Evolutionary conservation across 2,888 invertebrate species (phyloP), one percentile per base, ranked within the genome.

Genomic region (Heliconius hortense): DNA sequence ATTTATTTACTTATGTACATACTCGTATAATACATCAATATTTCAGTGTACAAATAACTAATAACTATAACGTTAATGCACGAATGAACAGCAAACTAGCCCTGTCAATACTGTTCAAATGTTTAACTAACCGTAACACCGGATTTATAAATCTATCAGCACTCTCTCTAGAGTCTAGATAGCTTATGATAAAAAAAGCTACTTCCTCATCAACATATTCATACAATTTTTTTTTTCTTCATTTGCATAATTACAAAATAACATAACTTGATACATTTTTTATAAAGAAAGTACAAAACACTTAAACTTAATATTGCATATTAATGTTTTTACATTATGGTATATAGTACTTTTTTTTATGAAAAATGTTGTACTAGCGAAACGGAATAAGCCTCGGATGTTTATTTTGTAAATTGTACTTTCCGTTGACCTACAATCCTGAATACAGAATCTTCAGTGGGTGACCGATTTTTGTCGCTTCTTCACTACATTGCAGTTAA

Each of bases 31-130:
- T n/a, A 59, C 8, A 21, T n/a, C 21, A 53, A 31, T 48, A 62
- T 48, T 59, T 68, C 39, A 43, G 18, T 53, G 24, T 48, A 31
- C 63, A 35, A 28, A 35, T 39, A 24, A 66, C 64, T 2, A 39
- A 64, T n/a, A 64, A 4, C 35, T 64, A 35, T n/a, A 62, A 60
- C 18, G 26, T 56, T 48, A 35, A 74, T 48, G 74, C 74, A 62
- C 69, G 73, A 73, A 73, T 62, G 75, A 73, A 75, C 77, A 77
- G 35, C 66, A 75, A 75, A 77, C 67, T n/a, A 21, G 31, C 59
- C 66, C 43, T 73, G 63, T 77, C 75, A 72, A 48, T 28, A 48
- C 24, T 39, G 60, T 26, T 70, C 63, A 53, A 39, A 68, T 63
- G 67, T 53, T 28, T 71, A 77, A 77, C 39, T 66, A 73, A 75